A percentile compares a stretch with the other conserved stretches of the same genome.
phyloP scores from a whole-genome alignment of 2,113 vertebrate genomes.

The Perccottus glenii region DNA sequence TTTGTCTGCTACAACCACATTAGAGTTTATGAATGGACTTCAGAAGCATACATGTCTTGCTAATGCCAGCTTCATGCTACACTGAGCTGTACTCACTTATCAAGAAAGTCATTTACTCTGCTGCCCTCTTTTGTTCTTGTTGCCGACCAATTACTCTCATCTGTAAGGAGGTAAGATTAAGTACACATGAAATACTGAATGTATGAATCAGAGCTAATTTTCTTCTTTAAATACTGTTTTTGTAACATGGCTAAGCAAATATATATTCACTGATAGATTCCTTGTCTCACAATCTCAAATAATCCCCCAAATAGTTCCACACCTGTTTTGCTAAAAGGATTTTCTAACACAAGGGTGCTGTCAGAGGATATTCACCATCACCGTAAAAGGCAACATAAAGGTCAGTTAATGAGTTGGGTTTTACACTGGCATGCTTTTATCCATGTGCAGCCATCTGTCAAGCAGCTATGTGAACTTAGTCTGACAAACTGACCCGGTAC shows the following conservation, averaged over 20 bases:
- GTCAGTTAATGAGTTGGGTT: conserved; percentile 34
- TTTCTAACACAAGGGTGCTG: conserved; percentile 27
- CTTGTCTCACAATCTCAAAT: too few relatives aligned
- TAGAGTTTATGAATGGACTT: conserved; percentile 1
- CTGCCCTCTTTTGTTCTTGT: too few relatives aligned
- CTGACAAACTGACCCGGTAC: conserved; percentile 15
- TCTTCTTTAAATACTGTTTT: too few relatives aligned
- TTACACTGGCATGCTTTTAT: conserved; percentile 27
- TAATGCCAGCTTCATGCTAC: conserved; percentile 8
- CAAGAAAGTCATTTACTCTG: too few relatives aligned
- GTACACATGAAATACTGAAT: too few relatives aligned
- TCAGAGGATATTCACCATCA: conserved; percentile 26
- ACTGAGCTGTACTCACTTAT: background rate
- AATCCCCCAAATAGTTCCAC: background rate
- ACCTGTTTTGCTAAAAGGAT: conserved; percentile 18
- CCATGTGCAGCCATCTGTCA: conserved; percentile 36
- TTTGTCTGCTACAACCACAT: conserved; percentile 5
- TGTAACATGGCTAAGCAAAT: too few relatives aligned
- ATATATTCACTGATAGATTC: too few relatives aligned
- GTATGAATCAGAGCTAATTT: too few relatives aligned
- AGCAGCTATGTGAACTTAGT: conserved; percentile 27
- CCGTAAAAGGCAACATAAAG: conserved; percentile 39
- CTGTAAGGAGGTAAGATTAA: too few relatives aligned
- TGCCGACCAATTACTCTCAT: too few relatives aligned
- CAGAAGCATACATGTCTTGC: background rate